Base-by-base conservation (phyloP, 1,140 invertebrate species). In the Tetramorium parvispinum region DNA sequence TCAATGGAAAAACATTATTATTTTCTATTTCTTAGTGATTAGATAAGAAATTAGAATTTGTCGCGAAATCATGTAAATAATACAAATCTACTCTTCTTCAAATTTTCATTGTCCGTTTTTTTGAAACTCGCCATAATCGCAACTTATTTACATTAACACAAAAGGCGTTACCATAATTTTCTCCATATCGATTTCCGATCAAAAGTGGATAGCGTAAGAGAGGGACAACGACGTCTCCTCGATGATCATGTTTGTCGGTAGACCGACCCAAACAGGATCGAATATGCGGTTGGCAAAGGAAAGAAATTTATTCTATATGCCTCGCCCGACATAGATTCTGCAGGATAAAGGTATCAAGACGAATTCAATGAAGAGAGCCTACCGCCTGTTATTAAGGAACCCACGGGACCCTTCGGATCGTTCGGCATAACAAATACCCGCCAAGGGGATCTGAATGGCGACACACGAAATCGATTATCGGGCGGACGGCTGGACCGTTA, bases 311-410 rank as follows among this genome's bases (percentile, higher is more conserved):
- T 91, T 90, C 87, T 27, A 49, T 70, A 13, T 57, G 81, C 73
- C 11, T 43, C 51, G 24, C 32, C 46, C 32, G 71, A 63, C 71
- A 76, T 37, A 89, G 87, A 89, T 91, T 82, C 53, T 40, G 73
- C 43, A 10, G 89, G 89, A 90, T 91, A 88, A 91, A 85, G 43
- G 79, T 89, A 91, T 91, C 89, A 79, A n/a, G 79, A 49, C 61
- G 90, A 87, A 91, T 90, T 90, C 76, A 91, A 91, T 90, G 90
- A 89, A 88, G 90, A 89, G 85, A 77, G 90, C 89, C 89, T 91
- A 88, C 43, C 85, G 75, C 55, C 73, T 63, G 79, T 91, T 91
- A 91, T 91, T 91, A 91, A 91, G 79, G 16, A 89, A 89, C 79
- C 78, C 68, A 13, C 61, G 37, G 37, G 79, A 83, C 73, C 86